Evolutionary conservation across 2,888 invertebrate species (phyloP), one percentile per base, ranked within the genome.

Genomic region (Ochropleura leucogaster): DNA sequence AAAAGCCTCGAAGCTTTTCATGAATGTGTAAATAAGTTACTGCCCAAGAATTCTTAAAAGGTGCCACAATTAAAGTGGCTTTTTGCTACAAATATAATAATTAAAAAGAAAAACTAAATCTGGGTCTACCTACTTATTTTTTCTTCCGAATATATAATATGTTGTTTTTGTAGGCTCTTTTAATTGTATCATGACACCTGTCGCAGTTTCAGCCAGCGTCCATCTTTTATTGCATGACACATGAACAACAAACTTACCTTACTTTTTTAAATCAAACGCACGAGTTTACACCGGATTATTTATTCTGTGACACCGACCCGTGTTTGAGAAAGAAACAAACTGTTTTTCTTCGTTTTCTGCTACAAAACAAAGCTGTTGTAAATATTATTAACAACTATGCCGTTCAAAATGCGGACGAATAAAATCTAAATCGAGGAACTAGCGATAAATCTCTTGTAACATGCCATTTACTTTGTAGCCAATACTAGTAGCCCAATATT

Each of bases 371-470:
- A 66, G 44, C 70, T 69, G 44, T 74, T 73, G 60, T 80, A 68
- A 77, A 74, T 84, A 80, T 77, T 80, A 74, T 77, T 77, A 70
- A 66, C 42, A 63, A 46, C 75, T 57, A 62, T 70, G 30, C 18
- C 66, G 63, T 72, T 69, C 68, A 72, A 71, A 73, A 77, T 76
- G 71, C 68, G 4, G 20, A 67, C 68, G 51, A 80, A 79, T 83
- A 83, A 83, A 80, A 85, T 77, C 78, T 73, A 81, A 85, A 77
- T 83, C 68, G 9, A 70, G 73, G 53, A 75, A 69, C 65, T 66
- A 73, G 62, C 76, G 16, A 80, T 87, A 87, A 80, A 85, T 80
- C 73, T 85, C 30, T 66, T 51, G 3, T 16, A 65, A 55, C 70
- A 68, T 63, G 47, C 85, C 55, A 75, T 72, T 73, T 77, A 74